Conservation (phyloP, 2,797 vertebrate species). For the Cephalopachus bancanus region DNA sequence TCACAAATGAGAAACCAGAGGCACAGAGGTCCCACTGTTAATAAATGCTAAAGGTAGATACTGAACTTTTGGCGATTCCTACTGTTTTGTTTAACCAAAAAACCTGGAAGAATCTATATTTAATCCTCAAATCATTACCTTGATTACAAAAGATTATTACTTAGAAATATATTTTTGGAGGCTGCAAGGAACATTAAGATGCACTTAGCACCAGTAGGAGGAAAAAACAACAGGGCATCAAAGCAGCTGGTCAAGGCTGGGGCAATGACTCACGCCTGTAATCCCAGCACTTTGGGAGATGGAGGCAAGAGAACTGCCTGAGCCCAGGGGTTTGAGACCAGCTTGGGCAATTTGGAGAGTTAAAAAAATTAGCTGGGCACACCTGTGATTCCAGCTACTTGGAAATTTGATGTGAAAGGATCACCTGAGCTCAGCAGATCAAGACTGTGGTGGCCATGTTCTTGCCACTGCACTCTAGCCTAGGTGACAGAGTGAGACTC, state of each 20-base stretch:
- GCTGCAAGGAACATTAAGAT: constrained; percentile 68
- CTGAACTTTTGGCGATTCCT: constrained; percentile 36
- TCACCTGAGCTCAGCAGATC: no score
- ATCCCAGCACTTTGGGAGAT: no score
- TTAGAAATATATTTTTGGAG: constrained; percentile 80
- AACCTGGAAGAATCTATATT: constrained; percentile 79
- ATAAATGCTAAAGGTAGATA: neutral
- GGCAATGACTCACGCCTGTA: no score
- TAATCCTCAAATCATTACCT: constrained; percentile 84
- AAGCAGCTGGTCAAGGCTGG: neutral
- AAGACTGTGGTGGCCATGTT: no score
- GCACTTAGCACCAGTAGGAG: neutral
- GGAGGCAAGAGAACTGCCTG: no score
- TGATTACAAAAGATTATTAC: constrained; percentile 87
- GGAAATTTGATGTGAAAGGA: no score
- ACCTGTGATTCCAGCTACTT: no score
- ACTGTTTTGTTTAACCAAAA: constrained; percentile 20
- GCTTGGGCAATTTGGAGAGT: no score
- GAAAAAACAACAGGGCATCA: constrained; percentile 7
- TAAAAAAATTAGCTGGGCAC: no score
- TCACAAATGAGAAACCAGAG: constrained; percentile 9
- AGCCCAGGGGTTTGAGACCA: no score
- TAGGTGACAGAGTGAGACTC: no score
- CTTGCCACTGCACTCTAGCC: no score
- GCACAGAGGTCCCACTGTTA: neutral